Conservation (phyloP, 2,113 vertebrate genomes). For the Cynopterus brachyotis region DNA sequence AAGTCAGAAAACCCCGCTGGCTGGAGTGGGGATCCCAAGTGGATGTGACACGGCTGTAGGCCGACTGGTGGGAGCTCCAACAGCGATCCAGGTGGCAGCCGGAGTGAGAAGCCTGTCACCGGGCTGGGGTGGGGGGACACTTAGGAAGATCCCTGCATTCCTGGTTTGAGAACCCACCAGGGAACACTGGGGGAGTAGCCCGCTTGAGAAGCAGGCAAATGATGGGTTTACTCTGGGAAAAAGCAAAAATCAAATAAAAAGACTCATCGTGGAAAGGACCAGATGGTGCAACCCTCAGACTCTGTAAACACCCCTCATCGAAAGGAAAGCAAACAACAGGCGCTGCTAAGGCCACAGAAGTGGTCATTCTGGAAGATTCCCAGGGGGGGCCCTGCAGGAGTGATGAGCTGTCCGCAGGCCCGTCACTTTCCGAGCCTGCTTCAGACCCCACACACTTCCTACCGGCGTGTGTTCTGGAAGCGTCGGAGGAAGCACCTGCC, state of each 20-base stretch:
- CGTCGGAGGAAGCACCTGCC: conserved; percentile 61
- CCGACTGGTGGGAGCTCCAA: fast-evolving
- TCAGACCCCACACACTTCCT: background rate
- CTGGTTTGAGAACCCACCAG: no score
- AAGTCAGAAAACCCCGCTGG: background rate
- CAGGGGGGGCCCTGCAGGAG: background rate
- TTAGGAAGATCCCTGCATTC: background rate
- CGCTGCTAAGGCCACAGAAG: background rate
- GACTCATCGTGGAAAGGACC: background rate
- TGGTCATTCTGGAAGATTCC: background rate
- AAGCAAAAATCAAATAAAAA: background rate
- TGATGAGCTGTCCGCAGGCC: background rate
- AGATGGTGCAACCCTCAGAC: background rate
- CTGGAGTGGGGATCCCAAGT: fast-evolving
- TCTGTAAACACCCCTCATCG: background rate
- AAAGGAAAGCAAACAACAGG: background rate
- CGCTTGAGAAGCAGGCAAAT: fast-evolving
- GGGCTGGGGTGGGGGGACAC: background rate
- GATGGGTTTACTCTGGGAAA: background rate
- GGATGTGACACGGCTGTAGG: background rate
- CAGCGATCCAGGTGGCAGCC: background rate
- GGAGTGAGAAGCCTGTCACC: background rate
- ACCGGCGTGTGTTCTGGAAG: background rate
- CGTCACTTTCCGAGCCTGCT: background rate
- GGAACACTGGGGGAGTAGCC: background rate